Conservation (phyloP, 2,797 vertebrate species). For the Sus cebifrons region DNA sequence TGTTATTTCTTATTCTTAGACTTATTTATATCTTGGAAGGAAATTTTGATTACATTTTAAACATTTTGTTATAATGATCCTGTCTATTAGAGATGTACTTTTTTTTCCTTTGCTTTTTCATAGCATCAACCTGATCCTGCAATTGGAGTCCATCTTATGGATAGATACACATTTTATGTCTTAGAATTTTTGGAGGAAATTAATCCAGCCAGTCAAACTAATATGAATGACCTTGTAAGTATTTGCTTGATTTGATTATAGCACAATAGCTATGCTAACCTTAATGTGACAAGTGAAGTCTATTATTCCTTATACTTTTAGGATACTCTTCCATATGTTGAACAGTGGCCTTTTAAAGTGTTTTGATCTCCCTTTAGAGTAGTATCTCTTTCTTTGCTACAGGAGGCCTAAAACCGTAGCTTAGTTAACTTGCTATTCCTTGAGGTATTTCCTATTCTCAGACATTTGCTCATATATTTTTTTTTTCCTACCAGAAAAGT, state of each 20-base stretch:
- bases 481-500: background rate
- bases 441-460: background rate
- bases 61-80: background rate
- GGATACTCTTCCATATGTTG: background rate
- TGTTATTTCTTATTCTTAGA: slow-evolving; percentile 35
- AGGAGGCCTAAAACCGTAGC: background rate
- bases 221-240: slow-evolving; percentile 98
- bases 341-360: background rate
- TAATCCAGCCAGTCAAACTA: slow-evolving; percentile 97
- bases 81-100: background rate
- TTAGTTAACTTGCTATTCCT: background rate
- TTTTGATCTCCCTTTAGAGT: slow-evolving; percentile 4
- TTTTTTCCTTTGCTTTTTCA: slow-evolving; percentile 59
- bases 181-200: slow-evolving; percentile 99
- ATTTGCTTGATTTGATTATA: slow-evolving; percentile 51
- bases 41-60: slow-evolving; percentile 52
- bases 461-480: background rate
- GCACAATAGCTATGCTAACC: background rate
- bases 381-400: background rate
- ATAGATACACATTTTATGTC: slow-evolving; percentile 98
- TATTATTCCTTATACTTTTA: background rate
- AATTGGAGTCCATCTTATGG: slow-evolving; percentile 99
- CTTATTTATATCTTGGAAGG: background rate
- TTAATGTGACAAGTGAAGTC: background rate
- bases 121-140: slow-evolving; percentile 98